Conservation (phyloP, 2,113 vertebrate genomes). For the Camelus bactrianus region DNA sequence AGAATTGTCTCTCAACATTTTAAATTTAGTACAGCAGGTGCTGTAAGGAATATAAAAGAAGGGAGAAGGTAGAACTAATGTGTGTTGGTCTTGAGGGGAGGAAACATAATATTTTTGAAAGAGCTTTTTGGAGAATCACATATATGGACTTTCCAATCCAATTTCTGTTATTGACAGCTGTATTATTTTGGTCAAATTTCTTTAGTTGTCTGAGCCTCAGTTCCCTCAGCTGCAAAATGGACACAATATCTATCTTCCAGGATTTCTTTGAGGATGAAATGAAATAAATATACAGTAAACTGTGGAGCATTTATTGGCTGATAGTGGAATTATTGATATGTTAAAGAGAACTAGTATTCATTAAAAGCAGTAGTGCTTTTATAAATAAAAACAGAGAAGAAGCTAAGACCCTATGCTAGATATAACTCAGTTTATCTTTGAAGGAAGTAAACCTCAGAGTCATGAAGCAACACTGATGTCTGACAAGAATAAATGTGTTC, state of each 20-base stretch:
- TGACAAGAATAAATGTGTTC: not conserved
- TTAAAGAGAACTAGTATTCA: not conserved
- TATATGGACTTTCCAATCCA: not conserved
- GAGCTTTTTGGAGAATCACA: not conserved
- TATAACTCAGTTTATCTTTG: not conserved
- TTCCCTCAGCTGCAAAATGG: not conserved
- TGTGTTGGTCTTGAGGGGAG: not conserved
- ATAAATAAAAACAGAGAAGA: not conserved
- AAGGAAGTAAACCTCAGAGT: not conserved
- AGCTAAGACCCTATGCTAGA: not conserved
- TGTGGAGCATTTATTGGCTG: not conserved
- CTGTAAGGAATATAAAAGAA: not conserved
- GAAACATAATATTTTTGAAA: not conserved
- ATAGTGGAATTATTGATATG: not conserved
- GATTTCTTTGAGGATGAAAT: not conserved
- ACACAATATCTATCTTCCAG: not conserved
- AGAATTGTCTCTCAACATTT: not conserved
- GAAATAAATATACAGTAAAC: constrained; percentile 26
- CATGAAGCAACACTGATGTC: not conserved
- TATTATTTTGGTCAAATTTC: not conserved
- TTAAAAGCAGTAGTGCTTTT: not conserved
- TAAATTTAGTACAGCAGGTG: not conserved
- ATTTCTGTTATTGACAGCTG: not conserved
- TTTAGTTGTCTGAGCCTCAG: not conserved
- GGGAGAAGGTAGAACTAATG: not conserved